A percentile compares a stretch with the other conserved stretches of the same genome.
phyloP scores from a whole-genome alignment of 2,113 vertebrate species.

The Cromileptes altivelis region DNA sequence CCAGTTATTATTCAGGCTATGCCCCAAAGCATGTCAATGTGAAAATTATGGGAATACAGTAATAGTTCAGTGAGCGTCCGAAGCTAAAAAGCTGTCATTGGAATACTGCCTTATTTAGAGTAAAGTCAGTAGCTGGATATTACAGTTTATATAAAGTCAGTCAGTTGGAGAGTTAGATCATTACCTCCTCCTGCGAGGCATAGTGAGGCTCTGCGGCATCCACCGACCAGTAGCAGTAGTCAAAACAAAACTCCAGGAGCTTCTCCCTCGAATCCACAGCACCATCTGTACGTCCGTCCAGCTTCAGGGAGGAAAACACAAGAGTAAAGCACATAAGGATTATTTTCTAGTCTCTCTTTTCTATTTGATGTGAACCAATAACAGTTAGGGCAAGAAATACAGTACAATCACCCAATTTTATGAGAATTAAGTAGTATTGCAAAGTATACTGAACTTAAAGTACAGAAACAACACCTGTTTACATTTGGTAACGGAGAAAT shows the following conservation, averaged over 20 bases:
- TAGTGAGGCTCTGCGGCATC: conserved; percentile 90
- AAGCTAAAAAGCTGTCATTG: not conserved
- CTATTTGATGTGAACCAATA: not conserved
- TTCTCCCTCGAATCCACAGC: conserved; percentile 90
- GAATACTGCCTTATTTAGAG: not conserved
- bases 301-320: conserved; percentile 76
- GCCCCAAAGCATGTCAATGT: not conserved
- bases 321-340: not conserved
- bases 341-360: not conserved
- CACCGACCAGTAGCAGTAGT: conserved; percentile 98
- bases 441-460: not conserved
- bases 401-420: not conserved
- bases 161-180: not conserved
- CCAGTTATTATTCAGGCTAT: not conserved
- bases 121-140: not conserved
- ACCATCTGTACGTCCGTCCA: conserved; percentile 85
- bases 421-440: not conserved
- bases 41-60: not conserved
- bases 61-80: not conserved
- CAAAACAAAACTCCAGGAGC: conserved; percentile 92
- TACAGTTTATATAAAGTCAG: not conserved
- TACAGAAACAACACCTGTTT: not conserved
- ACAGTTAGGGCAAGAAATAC: not conserved
- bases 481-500: not conserved
- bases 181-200: conserved; percentile 96